Evolutionary conservation across 2,113 vertebrate genomes (phyloP).

Genomic region (Ailurus styani): DNA sequence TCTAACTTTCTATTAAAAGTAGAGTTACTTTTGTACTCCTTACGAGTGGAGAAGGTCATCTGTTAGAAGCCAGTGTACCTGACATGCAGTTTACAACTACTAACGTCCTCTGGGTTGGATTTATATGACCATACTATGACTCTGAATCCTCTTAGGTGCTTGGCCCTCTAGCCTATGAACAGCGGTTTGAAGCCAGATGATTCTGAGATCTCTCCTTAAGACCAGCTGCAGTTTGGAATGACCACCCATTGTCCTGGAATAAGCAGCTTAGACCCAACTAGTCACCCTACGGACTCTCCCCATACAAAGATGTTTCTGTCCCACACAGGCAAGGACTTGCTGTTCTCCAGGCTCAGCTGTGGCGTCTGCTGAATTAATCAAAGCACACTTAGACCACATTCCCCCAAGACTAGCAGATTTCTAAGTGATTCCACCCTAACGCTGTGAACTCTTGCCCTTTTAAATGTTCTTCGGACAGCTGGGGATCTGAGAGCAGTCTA

Average conservation of each 20-base stretch:
- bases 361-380: conserved; percentile 41
- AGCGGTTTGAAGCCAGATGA: conserved; percentile 45
- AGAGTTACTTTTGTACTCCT: not conserved
- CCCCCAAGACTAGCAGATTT: conserved; percentile 27
- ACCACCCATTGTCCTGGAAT: conserved; percentile 33
- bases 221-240: conserved; percentile 58
- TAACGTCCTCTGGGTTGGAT: not conserved
- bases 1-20: not conserved
- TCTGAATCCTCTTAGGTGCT: not conserved
- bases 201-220: not conserved
- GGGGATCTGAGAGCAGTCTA: not conserved
- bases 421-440: not conserved
- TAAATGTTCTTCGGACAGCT: not conserved
- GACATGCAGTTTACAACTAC: not conserved
- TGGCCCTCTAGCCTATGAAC: not conserved
- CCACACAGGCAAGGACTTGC: not conserved
- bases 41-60: not conserved
- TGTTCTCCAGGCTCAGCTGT: conserved; percentile 24
- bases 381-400: conserved; percentile 32
- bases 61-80: not conserved
- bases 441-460: not conserved
- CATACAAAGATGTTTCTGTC: conserved; percentile 67
- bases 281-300: not conserved
- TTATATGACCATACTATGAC: not conserved
- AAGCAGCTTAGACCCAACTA: conserved; percentile 7